Percentiles rank a stretch among this genome's conserved stretches.
These are phyloP conservation scores for Peribatodes rhomboidaria DNA, from an alignment of 2,888 invertebrate species.

Conservation along the genomic window DNA sequence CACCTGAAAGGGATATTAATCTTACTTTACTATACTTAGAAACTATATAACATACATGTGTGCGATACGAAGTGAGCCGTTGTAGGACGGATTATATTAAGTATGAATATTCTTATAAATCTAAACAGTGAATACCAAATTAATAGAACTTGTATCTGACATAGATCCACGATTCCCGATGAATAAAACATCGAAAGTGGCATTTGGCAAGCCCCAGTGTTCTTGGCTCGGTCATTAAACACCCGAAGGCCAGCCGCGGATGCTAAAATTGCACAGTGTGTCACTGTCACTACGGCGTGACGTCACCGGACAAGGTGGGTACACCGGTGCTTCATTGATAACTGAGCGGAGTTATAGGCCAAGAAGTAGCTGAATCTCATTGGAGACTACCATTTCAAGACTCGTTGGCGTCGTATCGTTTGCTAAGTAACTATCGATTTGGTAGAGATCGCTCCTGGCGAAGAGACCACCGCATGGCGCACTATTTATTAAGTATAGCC, in stretches of 20 bases:
- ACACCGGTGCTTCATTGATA: conserved; percentile 28
- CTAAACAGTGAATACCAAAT: not conserved
- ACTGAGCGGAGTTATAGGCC: not conserved
- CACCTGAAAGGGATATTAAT: not conserved
- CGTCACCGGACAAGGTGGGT: conserved; percentile 12
- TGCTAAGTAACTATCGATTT: too few relatives aligned
- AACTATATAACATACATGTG: not conserved
- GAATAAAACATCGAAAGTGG: conserved; percentile 46
- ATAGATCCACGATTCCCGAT: conserved; percentile 32
- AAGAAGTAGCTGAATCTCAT: not conserved
- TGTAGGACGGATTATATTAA: too few relatives aligned
- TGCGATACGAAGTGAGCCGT: not conserved
- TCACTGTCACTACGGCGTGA: conserved; percentile 56
- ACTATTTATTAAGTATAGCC: too few relatives aligned
- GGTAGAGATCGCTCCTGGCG: too few relatives aligned
- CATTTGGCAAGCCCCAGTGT: conserved; percentile 56
- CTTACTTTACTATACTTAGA: too few relatives aligned
- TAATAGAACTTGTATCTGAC: conserved; percentile 16
- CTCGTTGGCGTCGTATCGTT: too few relatives aligned
- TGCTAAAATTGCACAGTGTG: conserved; percentile 50
- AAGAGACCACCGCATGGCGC: too few relatives aligned
- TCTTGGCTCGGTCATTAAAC: conserved; percentile 65
- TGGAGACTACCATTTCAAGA: not conserved
- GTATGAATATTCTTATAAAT: too few relatives aligned
- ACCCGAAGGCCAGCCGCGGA: conserved; percentile 58